phyloP scores from a whole-genome alignment of 1,140 invertebrate species.

The Drosophila ercepeae region DNA sequence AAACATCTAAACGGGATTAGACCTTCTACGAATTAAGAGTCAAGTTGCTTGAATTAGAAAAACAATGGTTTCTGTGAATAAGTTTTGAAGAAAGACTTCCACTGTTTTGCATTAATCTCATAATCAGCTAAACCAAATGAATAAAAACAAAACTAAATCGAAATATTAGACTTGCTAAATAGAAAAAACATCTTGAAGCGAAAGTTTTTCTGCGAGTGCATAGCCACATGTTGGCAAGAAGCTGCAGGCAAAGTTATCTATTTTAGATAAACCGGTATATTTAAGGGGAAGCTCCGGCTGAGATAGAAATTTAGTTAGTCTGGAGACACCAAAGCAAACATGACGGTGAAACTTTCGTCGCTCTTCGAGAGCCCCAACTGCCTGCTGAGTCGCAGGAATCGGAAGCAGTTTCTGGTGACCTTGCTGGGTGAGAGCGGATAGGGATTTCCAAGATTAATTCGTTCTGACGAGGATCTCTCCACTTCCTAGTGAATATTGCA shows the following conservation, averaged over 20 bases:
- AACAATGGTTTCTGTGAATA: no score
- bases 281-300: conserved; percentile 23
- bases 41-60: no score
- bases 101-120: background rate
- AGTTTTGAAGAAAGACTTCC: no score
- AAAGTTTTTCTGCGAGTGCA: conserved; percentile 20
- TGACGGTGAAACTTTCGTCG: conserved; percentile 40
- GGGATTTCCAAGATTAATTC: background rate
- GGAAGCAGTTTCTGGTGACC: conserved; percentile 58
- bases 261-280: conserved; percentile 36
- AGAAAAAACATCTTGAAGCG: background rate
- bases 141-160: background rate
- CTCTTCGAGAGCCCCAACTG: conserved; percentile 50
- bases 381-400: conserved; percentile 57
- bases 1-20: no score
- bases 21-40: no score
- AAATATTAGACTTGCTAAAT: background rate
- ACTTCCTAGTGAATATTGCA: conserved; percentile 76
- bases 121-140: background rate
- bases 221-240: background rate
- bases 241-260: conserved; percentile 9
- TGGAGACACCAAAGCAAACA: conserved; percentile 16
- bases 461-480: background rate
- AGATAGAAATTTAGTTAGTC: conserved; percentile 20
- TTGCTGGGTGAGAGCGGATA: conserved; percentile 42